Evolutionary conservation across 2,888 invertebrate species (phyloP).

Genomic region (Drosophila mulleri): DNA sequence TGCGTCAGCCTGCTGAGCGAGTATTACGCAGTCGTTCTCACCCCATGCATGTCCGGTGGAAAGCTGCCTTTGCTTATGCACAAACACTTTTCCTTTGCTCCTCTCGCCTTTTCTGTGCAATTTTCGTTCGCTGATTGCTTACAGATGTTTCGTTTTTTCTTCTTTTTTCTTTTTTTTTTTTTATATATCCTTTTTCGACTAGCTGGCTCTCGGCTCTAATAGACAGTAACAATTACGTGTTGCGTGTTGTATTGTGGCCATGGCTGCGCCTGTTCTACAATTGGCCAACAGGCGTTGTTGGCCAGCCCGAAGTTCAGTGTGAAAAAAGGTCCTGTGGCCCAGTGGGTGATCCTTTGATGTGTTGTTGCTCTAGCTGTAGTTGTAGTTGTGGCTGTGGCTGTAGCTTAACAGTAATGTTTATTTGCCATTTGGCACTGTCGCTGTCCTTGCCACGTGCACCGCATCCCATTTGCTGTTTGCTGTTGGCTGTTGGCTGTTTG

Average conservation of each 20-base stretch:
- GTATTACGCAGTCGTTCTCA: background rate
- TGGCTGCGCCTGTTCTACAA: conserved; percentile 8
- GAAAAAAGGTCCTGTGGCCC: conserved; percentile 22
- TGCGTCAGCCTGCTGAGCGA: background rate
- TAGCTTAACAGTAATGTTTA: conserved; percentile 28
- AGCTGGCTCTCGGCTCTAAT: conserved; percentile 25
- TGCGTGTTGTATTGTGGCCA: conserved; percentile 66
- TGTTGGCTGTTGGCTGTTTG: conserved; percentile 37
- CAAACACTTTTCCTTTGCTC: conserved; percentile 22
- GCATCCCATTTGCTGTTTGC: conserved; percentile 54
- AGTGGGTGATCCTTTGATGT: conserved; percentile 62
- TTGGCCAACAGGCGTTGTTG: conserved; percentile 22
- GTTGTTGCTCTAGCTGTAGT: conserved; percentile 33
- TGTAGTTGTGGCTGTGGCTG: conserved; percentile 4
- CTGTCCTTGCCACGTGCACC: conserved; percentile 42
- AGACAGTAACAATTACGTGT: conserved; percentile 68
- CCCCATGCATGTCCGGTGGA: no score
- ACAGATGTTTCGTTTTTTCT: conserved; percentile 9
- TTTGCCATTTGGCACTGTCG: conserved; percentile 39
- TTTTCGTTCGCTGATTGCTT: conserved; percentile 35
- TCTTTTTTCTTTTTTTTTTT: background rate
- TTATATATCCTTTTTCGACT: conserved; percentile 17
- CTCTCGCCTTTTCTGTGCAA: conserved; percentile 12
- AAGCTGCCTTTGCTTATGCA: conserved; percentile 1
- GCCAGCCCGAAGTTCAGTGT: background rate